These are phyloP conservation scores for Nannospalax galili DNA, from an alignment of 2,113 vertebrate species.

Conservation along the genomic window DNA sequence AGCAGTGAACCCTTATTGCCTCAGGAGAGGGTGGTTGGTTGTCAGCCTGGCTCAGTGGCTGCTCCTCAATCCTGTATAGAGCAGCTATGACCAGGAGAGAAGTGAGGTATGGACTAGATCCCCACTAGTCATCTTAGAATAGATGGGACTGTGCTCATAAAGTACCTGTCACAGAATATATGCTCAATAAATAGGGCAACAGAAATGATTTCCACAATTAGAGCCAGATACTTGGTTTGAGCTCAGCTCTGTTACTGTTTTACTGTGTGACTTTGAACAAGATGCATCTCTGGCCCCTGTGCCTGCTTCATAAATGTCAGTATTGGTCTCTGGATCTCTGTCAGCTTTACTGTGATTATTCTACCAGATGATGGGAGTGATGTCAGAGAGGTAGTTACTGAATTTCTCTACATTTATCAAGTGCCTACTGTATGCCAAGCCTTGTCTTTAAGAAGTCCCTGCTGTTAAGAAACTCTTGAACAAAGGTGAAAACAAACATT, in stretches of 20 bases:
- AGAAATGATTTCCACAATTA: not conserved
- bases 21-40: not conserved
- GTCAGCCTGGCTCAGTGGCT: not conserved
- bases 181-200: not conserved
- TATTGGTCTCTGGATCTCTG: not conserved
- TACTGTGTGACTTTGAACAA: not conserved
- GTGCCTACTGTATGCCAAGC: not conserved
- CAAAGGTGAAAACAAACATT: not conserved
- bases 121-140: not conserved
- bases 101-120: not conserved
- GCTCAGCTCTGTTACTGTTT: not conserved
- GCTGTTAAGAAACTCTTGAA: not conserved
- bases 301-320: not conserved
- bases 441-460: conserved; percentile 6
- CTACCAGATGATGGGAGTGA: not conserved
- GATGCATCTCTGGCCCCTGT: not conserved
- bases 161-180: not conserved
- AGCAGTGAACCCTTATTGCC: not conserved
- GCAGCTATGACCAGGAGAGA: not conserved
- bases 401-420: not conserved
- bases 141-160: not conserved
- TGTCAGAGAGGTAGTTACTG: not conserved
- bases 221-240: not conserved
- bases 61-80: not conserved
- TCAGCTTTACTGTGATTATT: not conserved